phyloP scores from a whole-genome alignment of 1,140 invertebrate species.

The Globodera rostochiensis region DNA sequence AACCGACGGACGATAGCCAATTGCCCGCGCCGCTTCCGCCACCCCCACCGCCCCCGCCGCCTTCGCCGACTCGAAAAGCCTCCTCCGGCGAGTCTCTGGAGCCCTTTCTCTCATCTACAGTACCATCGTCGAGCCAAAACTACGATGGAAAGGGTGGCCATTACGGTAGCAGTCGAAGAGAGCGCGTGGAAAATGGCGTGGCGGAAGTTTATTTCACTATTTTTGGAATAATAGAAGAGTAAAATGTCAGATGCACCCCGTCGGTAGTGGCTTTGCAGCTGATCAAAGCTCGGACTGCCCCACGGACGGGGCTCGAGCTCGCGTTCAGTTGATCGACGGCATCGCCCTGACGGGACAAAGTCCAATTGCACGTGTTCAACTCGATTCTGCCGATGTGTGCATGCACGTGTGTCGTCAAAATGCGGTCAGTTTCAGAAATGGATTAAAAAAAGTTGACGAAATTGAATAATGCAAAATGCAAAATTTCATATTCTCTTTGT shows the following conservation, averaged over 20 bases:
- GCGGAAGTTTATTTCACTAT: background rate
- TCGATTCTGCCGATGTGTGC: conserved; percentile 47
- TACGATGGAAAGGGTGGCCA: background rate
- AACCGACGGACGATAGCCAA: conserved; percentile 11
- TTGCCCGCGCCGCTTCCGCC: background rate
- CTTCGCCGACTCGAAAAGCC: background rate
- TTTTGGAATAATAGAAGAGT: background rate
- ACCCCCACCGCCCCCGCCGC: background rate
- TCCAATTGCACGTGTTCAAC: conserved; percentile 38
- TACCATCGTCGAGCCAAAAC: background rate
- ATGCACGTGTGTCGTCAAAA: conserved; percentile 48
- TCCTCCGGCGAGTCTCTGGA: background rate
- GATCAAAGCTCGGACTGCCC: conserved; percentile 34
- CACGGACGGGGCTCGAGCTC: conserved; percentile 26
- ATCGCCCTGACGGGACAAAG: conserved; percentile 33
- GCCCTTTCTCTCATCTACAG: background rate
- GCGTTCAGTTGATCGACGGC: conserved; percentile 49
- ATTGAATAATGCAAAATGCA: background rate
- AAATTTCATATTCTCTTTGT: conserved; percentile 3
- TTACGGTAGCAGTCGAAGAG: background rate
- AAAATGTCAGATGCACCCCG: background rate
- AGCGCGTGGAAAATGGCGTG: background rate
- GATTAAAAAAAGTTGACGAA: too few relatives aligned
- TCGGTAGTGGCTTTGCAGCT: background rate
- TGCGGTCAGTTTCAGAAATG: conserved; percentile 25